Conservation (phyloP, 1,140 invertebrate genomes). For the Temnothorax longispinosus region DNA sequence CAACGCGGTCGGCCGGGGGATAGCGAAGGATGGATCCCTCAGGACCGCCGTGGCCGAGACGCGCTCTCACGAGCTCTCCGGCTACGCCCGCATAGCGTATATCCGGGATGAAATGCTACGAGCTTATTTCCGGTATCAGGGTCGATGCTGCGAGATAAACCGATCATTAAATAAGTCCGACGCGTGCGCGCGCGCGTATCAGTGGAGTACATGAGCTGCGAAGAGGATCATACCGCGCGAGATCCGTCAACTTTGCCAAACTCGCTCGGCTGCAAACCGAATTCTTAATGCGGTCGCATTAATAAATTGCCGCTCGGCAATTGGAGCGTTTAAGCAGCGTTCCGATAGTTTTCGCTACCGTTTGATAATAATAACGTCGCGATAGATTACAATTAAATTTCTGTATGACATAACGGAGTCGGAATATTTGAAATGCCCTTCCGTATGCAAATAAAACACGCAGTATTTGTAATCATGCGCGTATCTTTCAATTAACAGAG, state of each 20-base stretch:
- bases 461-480: conserved; percentile 14
- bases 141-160: conserved; percentile 44
- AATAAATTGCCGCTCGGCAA: conserved; percentile 13
- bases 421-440: conserved; percentile 44
- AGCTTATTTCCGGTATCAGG: conserved; percentile 57
- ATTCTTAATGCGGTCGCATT: conserved; percentile 36
- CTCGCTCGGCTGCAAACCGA: conserved; percentile 8
- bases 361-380: neutral
- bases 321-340: neutral
- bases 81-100: conserved; percentile 17
- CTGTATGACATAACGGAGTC: neutral
- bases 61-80: conserved; percentile 40
- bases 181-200: too few relatives aligned
- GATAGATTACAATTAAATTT: conserved; percentile 41
- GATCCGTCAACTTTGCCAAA: conserved; percentile 10
- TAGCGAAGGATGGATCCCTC: conserved; percentile 47
- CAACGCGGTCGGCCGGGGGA: conserved; percentile 28
- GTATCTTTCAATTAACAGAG: conserved; percentile 54
- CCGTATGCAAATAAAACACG: conserved; percentile 18
- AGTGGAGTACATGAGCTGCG: too few relatives aligned
- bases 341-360: neutral
- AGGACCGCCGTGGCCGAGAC: conserved; percentile 46
- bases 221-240: neutral
- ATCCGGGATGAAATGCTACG: conserved; percentile 55
- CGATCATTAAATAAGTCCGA: conserved; percentile 53